Percentiles rank a stretch among this genome's conserved stretches.
phyloP scores from a whole-genome alignment of 1,140 invertebrate genomes.

The Aphidius gifuensis region DNA sequence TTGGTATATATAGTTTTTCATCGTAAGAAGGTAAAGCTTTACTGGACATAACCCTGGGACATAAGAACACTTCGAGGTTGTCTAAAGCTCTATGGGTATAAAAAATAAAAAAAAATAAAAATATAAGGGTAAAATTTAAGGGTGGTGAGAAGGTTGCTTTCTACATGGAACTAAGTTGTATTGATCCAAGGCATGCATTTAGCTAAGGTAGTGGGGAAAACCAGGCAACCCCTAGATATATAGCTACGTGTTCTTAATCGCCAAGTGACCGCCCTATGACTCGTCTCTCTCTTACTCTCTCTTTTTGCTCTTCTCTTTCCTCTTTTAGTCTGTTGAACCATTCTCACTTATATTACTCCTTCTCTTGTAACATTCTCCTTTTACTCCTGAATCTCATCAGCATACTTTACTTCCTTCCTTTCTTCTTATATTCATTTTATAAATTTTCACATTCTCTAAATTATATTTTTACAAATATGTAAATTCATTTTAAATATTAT shows the following conservation, averaged over 20 bases:
- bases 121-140: slow-evolving; percentile 26
- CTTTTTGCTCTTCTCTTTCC: slow-evolving; percentile 12
- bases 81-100: slow-evolving; percentile 24
- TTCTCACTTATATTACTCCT: slow-evolving; percentile 24
- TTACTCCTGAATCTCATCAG: slow-evolving; percentile 6
- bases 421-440: no score
- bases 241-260: slow-evolving; percentile 58
- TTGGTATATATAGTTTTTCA: slow-evolving; percentile 9
- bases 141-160: slow-evolving; percentile 25
- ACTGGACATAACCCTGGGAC: slow-evolving; percentile 46
- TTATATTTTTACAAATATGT: no score
- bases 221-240: slow-evolving; percentile 45
- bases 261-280: slow-evolving; percentile 55
- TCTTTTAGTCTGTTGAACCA: slow-evolving; percentile 10
- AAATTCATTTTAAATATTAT: no score
- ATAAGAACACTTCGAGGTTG: slow-evolving; percentile 51
- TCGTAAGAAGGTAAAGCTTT: slow-evolving; percentile 49
- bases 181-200: slow-evolving; percentile 48
- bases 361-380: slow-evolving; percentile 14
- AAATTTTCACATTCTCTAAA: no score
- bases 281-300: slow-evolving; percentile 36
- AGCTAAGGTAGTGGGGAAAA: slow-evolving; percentile 47
- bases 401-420: not conserved
- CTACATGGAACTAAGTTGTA: slow-evolving; percentile 54
- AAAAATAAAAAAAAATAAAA: slow-evolving; percentile 33